phyloP scores from a whole-genome alignment of 2,888 invertebrate genomes.

The Aleiodes testaceus region DNA sequence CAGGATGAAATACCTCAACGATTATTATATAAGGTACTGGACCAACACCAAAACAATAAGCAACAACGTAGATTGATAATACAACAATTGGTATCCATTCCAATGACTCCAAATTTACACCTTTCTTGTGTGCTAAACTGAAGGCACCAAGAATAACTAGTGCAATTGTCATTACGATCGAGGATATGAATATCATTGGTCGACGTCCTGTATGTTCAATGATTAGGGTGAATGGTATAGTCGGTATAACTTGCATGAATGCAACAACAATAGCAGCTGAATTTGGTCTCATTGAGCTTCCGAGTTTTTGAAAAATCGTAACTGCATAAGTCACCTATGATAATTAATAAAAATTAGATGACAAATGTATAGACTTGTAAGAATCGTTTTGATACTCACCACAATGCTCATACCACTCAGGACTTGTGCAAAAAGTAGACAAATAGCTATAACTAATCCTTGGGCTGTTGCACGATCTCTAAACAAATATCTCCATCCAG shows the following conservation, averaged over 20 bases:
- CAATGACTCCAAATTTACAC: constrained; percentile 61
- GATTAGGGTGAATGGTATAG: constrained; percentile 72
- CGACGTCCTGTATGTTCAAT: constrained; percentile 79
- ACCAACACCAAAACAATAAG: constrained; percentile 75
- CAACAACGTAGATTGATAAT: constrained; percentile 75
- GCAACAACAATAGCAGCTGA: constrained; percentile 78
- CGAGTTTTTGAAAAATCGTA: constrained; percentile 75
- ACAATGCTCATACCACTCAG: constrained; percentile 72
- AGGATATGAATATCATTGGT: constrained; percentile 72
- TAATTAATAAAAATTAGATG: too few relatives aligned
- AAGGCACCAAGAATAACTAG: constrained; percentile 65
- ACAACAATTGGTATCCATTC: constrained; percentile 75
- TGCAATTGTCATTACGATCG: constrained; percentile 65
- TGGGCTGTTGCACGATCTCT: constrained; percentile 66
- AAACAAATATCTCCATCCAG: constrained; percentile 66
- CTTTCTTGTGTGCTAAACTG: not conserved
- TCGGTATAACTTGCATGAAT: constrained; percentile 74
- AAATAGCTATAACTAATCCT: constrained; percentile 68
- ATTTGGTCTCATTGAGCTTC: constrained; percentile 74
- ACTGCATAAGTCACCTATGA: constrained; percentile 73
- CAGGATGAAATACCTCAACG: constrained; percentile 74
- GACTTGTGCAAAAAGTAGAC: constrained; percentile 71
- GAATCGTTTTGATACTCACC: constrained; percentile 55
- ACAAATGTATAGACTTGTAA: too few relatives aligned
- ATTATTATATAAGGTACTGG: constrained; percentile 75